phyloP scores from a whole-genome alignment of 2,797 vertebrate genomes.

The Xenopus petersii region DNA sequence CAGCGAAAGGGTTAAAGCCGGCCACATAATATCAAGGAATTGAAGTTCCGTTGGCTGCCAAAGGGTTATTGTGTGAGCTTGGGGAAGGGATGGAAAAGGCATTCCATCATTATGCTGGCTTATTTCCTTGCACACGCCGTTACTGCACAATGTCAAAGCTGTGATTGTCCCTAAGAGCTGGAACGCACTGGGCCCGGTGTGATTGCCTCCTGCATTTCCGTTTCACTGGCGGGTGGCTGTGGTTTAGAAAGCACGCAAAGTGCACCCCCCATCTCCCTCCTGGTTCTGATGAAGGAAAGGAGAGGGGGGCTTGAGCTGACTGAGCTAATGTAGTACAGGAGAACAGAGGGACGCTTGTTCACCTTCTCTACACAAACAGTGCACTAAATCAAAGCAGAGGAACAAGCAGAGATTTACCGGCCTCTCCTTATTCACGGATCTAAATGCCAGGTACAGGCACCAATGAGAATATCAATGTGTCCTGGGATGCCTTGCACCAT shows the following conservation, averaged over 20 bases:
- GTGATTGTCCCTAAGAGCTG: slow-evolving; percentile 45
- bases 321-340: slow-evolving; percentile 39
- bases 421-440: slow-evolving; percentile 14
- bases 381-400: slow-evolving; percentile 36
- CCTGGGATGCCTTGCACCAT: slow-evolving; percentile 16
- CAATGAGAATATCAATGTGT: slow-evolving; percentile 19
- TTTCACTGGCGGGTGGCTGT: slow-evolving; percentile 42
- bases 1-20: neutral
- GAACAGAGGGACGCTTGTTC: slow-evolving; percentile 46
- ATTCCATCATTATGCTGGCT: slow-evolving; percentile 46
- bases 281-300: neutral
- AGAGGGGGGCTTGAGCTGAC: slow-evolving; percentile 1
- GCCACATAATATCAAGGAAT: neutral
- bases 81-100: slow-evolving; percentile 26
- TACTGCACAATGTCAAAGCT: slow-evolving; percentile 50
- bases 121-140: slow-evolving; percentile 40
- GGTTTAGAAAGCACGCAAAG: slow-evolving; percentile 36
- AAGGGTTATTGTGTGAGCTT: slow-evolving; percentile 18
- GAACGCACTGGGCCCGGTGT: slow-evolving; percentile 35
- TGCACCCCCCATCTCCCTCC: slow-evolving; percentile 12
- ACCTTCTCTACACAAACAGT: slow-evolving; percentile 30
- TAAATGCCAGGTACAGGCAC: slow-evolving; percentile 7
- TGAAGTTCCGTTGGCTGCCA: neutral
- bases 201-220: slow-evolving; percentile 46
- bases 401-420: slow-evolving; percentile 28